phyloP scores from a whole-genome alignment of 2,888 invertebrate species.

The Agonopterix subpropinquella region DNA sequence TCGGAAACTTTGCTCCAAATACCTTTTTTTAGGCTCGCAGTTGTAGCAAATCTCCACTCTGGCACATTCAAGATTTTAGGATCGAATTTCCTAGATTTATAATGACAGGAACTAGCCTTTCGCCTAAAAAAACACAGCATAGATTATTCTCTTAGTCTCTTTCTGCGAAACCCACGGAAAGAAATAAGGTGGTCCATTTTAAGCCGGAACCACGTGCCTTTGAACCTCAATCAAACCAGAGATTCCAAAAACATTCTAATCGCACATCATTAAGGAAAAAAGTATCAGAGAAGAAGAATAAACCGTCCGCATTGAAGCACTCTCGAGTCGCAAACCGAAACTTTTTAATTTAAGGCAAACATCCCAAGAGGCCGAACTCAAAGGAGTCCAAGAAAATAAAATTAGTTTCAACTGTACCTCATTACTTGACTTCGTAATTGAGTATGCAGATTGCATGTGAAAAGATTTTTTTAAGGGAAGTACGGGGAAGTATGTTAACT shows the following conservation, averaged over 20 bases:
- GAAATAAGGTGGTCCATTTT: no score
- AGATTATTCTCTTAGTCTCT: no score
- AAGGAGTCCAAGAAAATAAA: conserved; percentile 52
- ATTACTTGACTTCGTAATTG: conserved; percentile 48
- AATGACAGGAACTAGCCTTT: no score
- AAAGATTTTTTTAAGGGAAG: conserved; percentile 17
- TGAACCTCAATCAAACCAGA: no score
- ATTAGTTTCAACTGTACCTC: conserved; percentile 51
- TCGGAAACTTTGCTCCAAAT: no score
- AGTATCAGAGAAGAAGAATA: conserved; percentile 41
- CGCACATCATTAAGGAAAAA: conserved; percentile 47
- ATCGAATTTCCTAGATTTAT: no score
- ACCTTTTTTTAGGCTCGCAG: no score
- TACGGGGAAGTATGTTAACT: conserved; percentile 15
- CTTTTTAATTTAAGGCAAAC: conserved; percentile 64
- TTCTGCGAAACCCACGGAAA: no score
- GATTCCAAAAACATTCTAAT: conserved; percentile 20
- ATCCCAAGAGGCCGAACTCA: conserved; percentile 45
- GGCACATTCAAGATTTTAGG: no score
- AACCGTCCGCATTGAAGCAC: conserved; percentile 31
- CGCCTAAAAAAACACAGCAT: no score
- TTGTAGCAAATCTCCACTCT: no score
- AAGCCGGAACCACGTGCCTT: no score
- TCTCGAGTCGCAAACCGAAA: conserved; percentile 36
- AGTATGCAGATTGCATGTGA: conserved; percentile 42